Conservation (phyloP, 2,113 vertebrate species). For the Rhineura floridana region DNA sequence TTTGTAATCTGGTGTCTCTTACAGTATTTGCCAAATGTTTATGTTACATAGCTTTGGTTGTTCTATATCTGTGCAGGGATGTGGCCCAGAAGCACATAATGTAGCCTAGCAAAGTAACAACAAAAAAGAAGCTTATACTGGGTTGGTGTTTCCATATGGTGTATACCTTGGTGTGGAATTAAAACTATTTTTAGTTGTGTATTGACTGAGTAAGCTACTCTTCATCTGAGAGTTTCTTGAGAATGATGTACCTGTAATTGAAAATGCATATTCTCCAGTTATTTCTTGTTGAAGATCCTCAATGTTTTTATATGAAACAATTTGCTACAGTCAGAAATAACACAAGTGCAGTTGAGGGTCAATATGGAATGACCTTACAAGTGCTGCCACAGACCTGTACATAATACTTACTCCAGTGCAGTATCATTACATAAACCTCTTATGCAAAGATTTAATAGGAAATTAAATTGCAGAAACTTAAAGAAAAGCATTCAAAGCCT, state of each 20-base stretch:
- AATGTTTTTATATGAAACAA: not conserved
- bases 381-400: not conserved
- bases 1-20: slow-evolving; percentile 27
- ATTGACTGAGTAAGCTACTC: not conserved
- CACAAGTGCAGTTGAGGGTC: not conserved
- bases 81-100: not conserved
- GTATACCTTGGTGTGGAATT: not conserved
- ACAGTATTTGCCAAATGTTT: not conserved
- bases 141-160: not conserved
- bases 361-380: not conserved
- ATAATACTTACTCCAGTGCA: not conserved
- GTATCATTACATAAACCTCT: not conserved
- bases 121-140: not conserved
- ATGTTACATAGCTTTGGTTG: not conserved
- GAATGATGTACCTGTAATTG: not conserved
- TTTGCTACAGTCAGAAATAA: not conserved
- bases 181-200: too few relatives aligned
- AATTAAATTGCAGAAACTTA: not conserved
- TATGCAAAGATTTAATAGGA: not conserved
- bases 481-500: not conserved
- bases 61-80: not conserved
- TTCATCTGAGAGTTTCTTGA: not conserved
- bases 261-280: not conserved
- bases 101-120: not conserved
- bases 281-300: not conserved